Evolutionary conservation across 2,113 vertebrate genomes (phyloP), one percentile per base, ranked within the genome.

Genomic region (Muntiacus reevesi): DNA sequence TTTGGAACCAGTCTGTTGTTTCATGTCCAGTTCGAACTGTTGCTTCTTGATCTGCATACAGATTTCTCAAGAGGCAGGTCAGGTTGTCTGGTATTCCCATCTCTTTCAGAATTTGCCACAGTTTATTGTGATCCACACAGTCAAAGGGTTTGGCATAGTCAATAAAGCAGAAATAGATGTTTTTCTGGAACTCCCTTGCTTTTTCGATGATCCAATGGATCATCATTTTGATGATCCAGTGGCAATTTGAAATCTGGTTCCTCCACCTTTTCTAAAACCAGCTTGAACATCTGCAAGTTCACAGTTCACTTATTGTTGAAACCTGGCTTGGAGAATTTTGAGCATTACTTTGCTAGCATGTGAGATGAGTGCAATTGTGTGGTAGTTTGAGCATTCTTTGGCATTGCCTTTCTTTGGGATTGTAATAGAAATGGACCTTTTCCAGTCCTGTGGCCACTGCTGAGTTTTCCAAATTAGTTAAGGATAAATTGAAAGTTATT

Each of bases 171-270:
- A n/a, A 64, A 16, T 17, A 64, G 30, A 64, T n/a, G 62, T n/a
- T 64, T 64, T 64, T 64, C 33, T 64, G 2, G 16, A n/a, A n/a
- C 33, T 64, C 62, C n/a, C 7, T n/a, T 9, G 2, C 33, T 64
- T 64, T 64, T 64, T 19, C 2, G 0, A n/a, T 64, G 16, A 64
- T 64, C 33, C 33, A 64, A 16, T 0, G 1, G 15, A n/a, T 64
- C 40, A 40, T 40, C 40, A 40, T 40, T 40, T 40, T 4, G 40
- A 40, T 40, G 40, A 40, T 40, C 40, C 40, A 33, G 9, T 64
- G 33, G 16, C 33, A 17, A n/a, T 64, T 62, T 64, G 62, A 64
- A 19, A 3, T n/a, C 33, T n/a, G 33, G 33, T 64, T 64, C 7
- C 62, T 64, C 33, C 4, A 16, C 15, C 62, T 64, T 64, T 64